These are phyloP conservation scores for Glyphotaelius pellucidus DNA, from an alignment of 2,888 invertebrate species.

Conservation along the genomic window DNA sequence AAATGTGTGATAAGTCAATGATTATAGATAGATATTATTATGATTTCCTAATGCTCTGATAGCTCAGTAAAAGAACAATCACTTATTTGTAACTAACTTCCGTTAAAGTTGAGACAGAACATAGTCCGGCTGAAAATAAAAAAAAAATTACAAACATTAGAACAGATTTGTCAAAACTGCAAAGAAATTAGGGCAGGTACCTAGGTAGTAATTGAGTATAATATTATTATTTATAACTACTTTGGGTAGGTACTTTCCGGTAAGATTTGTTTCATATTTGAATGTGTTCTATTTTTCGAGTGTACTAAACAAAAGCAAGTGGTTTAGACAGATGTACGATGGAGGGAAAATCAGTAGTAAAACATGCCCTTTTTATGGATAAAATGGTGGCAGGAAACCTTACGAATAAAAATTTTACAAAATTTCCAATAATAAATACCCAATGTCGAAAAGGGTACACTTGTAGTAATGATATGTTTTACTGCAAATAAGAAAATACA, in stretches of 20 bases:
- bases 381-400: no score
- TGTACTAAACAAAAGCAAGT: no score
- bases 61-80: not conserved
- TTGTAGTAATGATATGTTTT: no score
- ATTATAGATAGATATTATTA: not conserved
- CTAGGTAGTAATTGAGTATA: not conserved
- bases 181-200: not conserved
- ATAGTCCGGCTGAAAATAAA: slow-evolving; percentile 75
- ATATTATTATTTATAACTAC: not conserved
- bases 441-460: no score
- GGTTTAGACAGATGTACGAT: no score
- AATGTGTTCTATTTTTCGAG: not conserved
- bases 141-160: slow-evolving; percentile 43
- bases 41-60: not conserved
- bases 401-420: no score
- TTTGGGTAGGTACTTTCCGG: not conserved
- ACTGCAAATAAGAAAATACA: no score
- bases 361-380: no score
- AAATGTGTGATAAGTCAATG: not conserved
- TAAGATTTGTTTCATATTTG: not conserved
- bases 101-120: slow-evolving; percentile 73
- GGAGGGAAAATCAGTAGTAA: no score
- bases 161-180: not conserved
- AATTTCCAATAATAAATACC: no score
- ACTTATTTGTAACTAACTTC: not conserved